These are phyloP conservation scores for Indicator indicator DNA, from an alignment of 2,113 vertebrate genomes.

Conservation along the genomic window DNA sequence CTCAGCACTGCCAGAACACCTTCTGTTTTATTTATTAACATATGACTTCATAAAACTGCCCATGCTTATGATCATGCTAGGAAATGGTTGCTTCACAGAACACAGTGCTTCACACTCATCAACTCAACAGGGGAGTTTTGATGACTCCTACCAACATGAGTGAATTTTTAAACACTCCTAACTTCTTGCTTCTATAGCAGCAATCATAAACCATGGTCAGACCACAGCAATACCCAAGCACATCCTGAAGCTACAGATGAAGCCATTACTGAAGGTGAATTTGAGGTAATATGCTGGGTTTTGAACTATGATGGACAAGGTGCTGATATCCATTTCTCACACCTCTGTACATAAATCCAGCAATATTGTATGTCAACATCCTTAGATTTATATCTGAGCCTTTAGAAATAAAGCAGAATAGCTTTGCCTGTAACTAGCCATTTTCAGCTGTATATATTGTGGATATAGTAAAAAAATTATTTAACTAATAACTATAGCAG, in stretches of 20 bases:
- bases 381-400: not conserved
- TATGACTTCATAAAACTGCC: not conserved
- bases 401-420: not conserved
- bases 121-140: not conserved
- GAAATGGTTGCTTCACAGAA: not conserved
- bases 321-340: not conserved
- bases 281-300: not conserved
- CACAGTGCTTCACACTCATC: accelerated
- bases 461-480: not conserved
- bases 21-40: not conserved
- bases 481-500: not conserved
- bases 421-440: not conserved
- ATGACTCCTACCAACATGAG: not conserved
- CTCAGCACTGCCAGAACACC: not conserved
- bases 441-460: not conserved
- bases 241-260: not conserved
- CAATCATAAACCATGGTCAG: not conserved
- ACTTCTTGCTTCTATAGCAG: not conserved
- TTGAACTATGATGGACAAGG: not conserved
- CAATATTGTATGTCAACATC: not conserved
- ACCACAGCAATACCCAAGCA: accelerated
- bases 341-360: not conserved
- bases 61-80: not conserved
- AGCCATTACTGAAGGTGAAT: not conserved
- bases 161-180: not conserved